Evolutionary conservation across 1,140 invertebrate species (phyloP).

Genomic region (Halotydeus destructor): DNA sequence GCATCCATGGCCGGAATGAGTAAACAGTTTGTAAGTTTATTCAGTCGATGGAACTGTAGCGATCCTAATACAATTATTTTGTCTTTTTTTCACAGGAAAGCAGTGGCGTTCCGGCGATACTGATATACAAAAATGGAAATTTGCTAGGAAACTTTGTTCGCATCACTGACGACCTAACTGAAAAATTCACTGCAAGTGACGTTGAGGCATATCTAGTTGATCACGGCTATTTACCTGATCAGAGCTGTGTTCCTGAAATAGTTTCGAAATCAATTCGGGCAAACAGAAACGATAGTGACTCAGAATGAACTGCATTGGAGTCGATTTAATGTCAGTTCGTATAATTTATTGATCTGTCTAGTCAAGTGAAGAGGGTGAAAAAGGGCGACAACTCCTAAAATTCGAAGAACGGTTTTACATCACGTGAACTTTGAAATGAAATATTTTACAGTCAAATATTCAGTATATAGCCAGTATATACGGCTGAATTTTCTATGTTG

Average conservation of each 20-base stretch:
- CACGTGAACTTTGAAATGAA: too few relatives aligned
- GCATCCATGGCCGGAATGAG: conserved; percentile 45
- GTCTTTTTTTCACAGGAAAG: conserved; percentile 1
- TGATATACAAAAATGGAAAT: conserved; percentile 72
- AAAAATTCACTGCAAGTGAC: conserved; percentile 73
- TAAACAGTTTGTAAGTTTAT: conserved; percentile 41
- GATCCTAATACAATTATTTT: conserved; percentile 3
- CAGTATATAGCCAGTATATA: too few relatives aligned
- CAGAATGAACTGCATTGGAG: conserved; percentile 15
- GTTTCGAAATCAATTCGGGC: conserved; percentile 1
- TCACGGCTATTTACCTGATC: conserved; percentile 20
- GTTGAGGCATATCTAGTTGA: conserved; percentile 74
- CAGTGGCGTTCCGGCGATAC: conserved; percentile 61
- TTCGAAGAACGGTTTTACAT: too few relatives aligned
- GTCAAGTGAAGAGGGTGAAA: too few relatives aligned
- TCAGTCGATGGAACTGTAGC: conserved; percentile 7
- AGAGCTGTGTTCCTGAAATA: conserved; percentile 13
- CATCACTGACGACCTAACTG: conserved; percentile 60
- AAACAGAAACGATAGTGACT: conserved; percentile 12
- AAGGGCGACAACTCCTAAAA: too few relatives aligned
- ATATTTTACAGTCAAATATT: too few relatives aligned
- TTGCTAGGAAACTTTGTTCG: conserved; percentile 81
- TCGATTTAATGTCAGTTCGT: too few relatives aligned
- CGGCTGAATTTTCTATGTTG: too few relatives aligned
- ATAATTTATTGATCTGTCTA: too few relatives aligned